These are phyloP conservation scores for Rhyacophila brunnea DNA, from an alignment of 1,140 invertebrate species.

Conservation along the genomic window DNA sequence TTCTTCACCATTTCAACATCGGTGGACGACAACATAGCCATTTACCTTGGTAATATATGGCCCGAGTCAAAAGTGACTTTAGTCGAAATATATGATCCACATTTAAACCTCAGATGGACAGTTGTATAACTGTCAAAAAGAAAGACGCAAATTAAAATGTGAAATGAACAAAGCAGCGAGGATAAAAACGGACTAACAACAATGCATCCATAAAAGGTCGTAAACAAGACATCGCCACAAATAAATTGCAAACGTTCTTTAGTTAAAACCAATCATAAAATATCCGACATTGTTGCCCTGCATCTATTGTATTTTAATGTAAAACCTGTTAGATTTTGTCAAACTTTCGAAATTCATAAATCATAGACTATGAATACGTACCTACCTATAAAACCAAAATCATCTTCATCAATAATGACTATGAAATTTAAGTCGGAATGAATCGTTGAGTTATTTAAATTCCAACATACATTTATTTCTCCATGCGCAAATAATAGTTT, in stretches of 20 bases:
- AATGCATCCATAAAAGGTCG: conserved; percentile 29
- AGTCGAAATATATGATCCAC: conserved; percentile 30
- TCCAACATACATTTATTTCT: no score
- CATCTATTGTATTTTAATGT: neutral
- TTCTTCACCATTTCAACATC: neutral
- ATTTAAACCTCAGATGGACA: conserved; percentile 11
- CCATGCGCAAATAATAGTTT: no score
- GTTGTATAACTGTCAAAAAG: conserved; percentile 13
- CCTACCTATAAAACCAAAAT: no score
- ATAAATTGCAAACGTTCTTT: conserved; percentile 12
- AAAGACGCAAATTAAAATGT: conserved; percentile 29
- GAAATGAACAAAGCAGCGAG: conserved; percentile 22
- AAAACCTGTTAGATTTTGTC: no score
- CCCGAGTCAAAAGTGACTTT: conserved; percentile 3
- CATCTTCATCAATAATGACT: no score
- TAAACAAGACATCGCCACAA: conserved; percentile 31
- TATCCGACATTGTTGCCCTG: conserved; percentile 13
- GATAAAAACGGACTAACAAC: conserved; percentile 26
- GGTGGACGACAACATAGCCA: conserved; percentile 9
- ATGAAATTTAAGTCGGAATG: no score
- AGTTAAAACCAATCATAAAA: conserved; percentile 16
- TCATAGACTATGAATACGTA: no score
- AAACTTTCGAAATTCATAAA: no score
- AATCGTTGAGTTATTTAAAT: no score
- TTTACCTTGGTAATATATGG: conserved; percentile 26